Percentiles rank a stretch among this genome's conserved stretches.
phyloP scores from a whole-genome alignment of 2,797 vertebrate species.

The Limnodromus scolopaceus region DNA sequence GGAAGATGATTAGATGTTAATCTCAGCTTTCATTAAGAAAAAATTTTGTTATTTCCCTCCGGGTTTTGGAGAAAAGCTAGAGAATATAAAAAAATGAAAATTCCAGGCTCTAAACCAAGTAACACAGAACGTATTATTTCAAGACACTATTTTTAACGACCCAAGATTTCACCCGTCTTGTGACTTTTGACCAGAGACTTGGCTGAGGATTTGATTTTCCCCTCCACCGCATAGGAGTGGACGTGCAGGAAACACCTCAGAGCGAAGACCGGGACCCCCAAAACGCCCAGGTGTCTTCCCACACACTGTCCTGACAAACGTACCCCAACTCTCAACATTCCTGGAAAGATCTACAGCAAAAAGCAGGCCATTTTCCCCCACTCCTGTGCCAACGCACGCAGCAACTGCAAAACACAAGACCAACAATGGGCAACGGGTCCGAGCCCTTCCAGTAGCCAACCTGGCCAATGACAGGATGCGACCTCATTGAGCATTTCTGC shows the following conservation, averaged over 20 bases:
- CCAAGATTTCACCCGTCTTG: neutral
- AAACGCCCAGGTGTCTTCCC: fast-evolving
- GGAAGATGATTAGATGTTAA: neutral
- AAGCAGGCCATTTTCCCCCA: fast-evolving
- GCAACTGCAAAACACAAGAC: fast-evolving
- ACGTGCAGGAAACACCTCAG: neutral
- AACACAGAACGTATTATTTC: neutral
- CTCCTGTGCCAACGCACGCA: fast-evolving
- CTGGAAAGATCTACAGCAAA: neutral
- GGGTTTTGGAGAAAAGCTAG: neutral
- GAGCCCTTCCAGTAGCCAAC: neutral
- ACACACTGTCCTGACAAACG: neutral
- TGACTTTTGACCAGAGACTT: neutral
- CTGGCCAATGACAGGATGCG: fast-evolving
- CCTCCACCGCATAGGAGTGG: neutral
- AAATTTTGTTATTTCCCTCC: neutral
- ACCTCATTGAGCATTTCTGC: neutral
- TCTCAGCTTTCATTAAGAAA: neutral
- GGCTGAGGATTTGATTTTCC: neutral
- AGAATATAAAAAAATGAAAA: neutral
- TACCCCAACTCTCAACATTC: neutral
- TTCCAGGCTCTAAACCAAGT: neutral
- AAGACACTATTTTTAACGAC: neutral
- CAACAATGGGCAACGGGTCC: fast-evolving
- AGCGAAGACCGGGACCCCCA: neutral